These are phyloP conservation scores for Centroberyx gerrardi DNA, from an alignment of 2,797 vertebrate species.

Conservation along the genomic window DNA sequence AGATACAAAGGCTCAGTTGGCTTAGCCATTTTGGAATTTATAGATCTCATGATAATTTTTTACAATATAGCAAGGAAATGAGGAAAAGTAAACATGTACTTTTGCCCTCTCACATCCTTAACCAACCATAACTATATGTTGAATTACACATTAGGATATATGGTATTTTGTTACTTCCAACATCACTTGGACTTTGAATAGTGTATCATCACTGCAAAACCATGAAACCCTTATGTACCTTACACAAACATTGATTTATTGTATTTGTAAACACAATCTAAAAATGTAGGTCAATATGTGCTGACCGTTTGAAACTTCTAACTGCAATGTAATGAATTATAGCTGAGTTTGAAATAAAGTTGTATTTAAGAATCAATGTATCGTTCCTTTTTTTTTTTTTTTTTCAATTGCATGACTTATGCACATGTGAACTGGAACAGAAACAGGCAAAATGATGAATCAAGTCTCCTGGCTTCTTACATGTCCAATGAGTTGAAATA, in stretches of 20 bases:
- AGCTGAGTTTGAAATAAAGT: slow-evolving; percentile 34
- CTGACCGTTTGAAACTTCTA: slow-evolving; percentile 23
- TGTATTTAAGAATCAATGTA: slow-evolving; percentile 38
- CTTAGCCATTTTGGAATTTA: slow-evolving; percentile 2
- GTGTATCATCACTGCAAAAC: slow-evolving; percentile 3
- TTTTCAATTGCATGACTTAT: neutral
- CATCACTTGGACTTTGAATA: slow-evolving; percentile 55
- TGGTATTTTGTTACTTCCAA: slow-evolving; percentile 13
- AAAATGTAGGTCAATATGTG: slow-evolving; percentile 33
- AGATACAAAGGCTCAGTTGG: neutral
- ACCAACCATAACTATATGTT: neutral
- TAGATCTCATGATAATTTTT: slow-evolving; percentile 1
- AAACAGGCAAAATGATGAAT: slow-evolving; percentile 6
- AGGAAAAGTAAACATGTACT: slow-evolving; percentile 10
- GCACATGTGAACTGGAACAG: slow-evolving; percentile 3
- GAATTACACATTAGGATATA: neutral
- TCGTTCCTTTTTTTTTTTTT: neutral
- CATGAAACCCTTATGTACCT: slow-evolving; percentile 13
- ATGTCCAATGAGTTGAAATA: neutral
- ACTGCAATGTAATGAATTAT: slow-evolving; percentile 31
- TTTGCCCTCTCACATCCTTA: neutral
- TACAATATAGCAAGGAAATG: slow-evolving; percentile 3
- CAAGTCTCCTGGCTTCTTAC: slow-evolving; percentile 5
- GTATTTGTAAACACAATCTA: slow-evolving; percentile 32
- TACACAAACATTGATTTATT: slow-evolving; percentile 32